Evolutionary conservation across 2,888 invertebrate species (phyloP).

Genomic region (Drosophila siamana): DNA sequence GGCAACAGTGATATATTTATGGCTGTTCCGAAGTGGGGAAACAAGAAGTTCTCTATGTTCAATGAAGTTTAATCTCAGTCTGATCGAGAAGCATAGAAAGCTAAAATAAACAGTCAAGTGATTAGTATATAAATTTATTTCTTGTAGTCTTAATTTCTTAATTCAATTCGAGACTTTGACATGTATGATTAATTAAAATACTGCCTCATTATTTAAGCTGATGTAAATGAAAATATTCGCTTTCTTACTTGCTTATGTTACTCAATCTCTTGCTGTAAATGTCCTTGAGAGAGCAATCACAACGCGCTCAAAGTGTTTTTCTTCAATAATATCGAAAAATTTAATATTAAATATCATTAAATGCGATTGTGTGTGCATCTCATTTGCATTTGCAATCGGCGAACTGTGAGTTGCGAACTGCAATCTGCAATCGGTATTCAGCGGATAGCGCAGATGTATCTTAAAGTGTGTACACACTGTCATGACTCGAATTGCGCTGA

Average conservation of each 20-base stretch:
- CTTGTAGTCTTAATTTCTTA: too few relatives aligned
- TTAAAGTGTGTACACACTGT: slow-evolving; percentile 60
- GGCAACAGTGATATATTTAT: slow-evolving; percentile 12
- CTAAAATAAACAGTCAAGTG: too few relatives aligned
- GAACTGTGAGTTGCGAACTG: background rate
- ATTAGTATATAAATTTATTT: too few relatives aligned
- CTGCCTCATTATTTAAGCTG: too few relatives aligned
- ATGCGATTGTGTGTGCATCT: slow-evolving; percentile 15
- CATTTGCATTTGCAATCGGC: slow-evolving; percentile 27
- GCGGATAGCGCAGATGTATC: slow-evolving; percentile 44
- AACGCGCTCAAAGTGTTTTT: slow-evolving; percentile 5
- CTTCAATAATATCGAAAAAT: background rate
- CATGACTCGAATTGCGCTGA: slow-evolving; percentile 48
- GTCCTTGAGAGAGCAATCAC: background rate
- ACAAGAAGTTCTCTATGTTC: too few relatives aligned
- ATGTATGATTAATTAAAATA: too few relatives aligned
- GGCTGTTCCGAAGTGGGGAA: too few relatives aligned
- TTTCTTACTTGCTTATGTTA: too few relatives aligned
- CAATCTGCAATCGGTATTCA: slow-evolving; percentile 5
- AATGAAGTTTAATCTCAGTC: too few relatives aligned
- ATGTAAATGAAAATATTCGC: too few relatives aligned
- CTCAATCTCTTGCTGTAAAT: background rate
- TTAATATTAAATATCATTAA: slow-evolving; percentile 40
- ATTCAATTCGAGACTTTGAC: too few relatives aligned
- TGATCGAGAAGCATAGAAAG: too few relatives aligned